These are phyloP conservation scores for Lamprotornis superbus DNA, from an alignment of 2,113 vertebrate species.

Conservation along the genomic window DNA sequence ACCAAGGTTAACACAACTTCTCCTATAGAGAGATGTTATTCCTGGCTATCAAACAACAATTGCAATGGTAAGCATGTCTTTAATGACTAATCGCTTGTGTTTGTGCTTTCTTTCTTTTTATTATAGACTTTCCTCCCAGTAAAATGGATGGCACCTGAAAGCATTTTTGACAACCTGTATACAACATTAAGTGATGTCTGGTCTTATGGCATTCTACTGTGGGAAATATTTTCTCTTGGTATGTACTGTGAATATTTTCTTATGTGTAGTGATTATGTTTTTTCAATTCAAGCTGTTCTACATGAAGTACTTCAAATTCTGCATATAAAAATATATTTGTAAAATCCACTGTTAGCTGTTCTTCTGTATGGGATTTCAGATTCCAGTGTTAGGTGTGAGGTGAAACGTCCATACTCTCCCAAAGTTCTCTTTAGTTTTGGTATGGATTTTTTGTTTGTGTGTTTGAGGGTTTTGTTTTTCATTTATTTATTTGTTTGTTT, in stretches of 20 bases:
- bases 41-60: not conserved
- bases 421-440: not conserved
- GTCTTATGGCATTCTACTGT: constrained; percentile 97
- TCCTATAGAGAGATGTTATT: not conserved
- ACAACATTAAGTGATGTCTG: constrained; percentile 96
- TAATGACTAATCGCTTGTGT: not conserved
- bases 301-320: not conserved
- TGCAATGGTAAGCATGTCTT: not conserved
- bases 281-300: not conserved
- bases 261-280: not conserved
- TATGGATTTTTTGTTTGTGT: not conserved
- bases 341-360: not conserved
- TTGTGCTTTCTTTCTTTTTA: not conserved
- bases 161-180: constrained; percentile 98
- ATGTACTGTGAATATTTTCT: constrained; percentile 43
- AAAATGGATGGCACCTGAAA: constrained; percentile 99
- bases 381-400: not conserved
- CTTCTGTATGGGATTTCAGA: not conserved
- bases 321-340: not conserved
- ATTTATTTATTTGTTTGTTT: not conserved
- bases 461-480: not conserved
- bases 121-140: constrained; percentile 94
- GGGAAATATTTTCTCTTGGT: constrained; percentile 99
- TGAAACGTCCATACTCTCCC: not conserved
- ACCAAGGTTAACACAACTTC: not conserved